A percentile compares a stretch with the other conserved stretches of the same genome.
phyloP scores from a whole-genome alignment of 2,888 invertebrate genomes.

The Hetaerina titia region DNA sequence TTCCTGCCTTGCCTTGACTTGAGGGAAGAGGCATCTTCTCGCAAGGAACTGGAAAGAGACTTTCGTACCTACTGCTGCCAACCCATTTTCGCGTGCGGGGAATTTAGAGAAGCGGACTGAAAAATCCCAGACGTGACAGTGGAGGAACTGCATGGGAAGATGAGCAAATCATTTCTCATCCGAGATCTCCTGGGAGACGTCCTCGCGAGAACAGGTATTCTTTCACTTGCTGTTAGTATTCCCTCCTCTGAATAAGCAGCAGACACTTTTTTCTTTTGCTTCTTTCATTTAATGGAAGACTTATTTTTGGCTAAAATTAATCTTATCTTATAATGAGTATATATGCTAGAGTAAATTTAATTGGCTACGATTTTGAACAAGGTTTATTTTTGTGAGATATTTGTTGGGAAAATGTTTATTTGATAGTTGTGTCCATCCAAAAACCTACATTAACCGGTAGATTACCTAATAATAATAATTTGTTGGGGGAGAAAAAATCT shows the following conservation, averaged over 20 bases:
- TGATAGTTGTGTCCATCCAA: no score
- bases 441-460: no score
- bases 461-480: no score
- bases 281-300: not conserved
- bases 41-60: not conserved
- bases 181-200: slow-evolving; percentile 91
- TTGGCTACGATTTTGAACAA: no score
- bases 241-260: not conserved
- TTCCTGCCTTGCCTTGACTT: not conserved
- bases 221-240: not conserved
- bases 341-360: no score
- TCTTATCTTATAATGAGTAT: not conserved
- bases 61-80: not conserved
- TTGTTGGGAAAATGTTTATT: no score
- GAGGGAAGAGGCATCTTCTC: not conserved
- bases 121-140: not conserved
- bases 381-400: no score
- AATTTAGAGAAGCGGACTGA: not conserved
- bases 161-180: slow-evolving; percentile 88
- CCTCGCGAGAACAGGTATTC: slow-evolving; percentile 74
- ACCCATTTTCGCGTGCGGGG: not conserved
- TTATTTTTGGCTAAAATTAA: not conserved
- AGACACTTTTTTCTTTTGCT: not conserved
- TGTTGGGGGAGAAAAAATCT: no score
- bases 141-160: not conserved